Percentiles rank a stretch among this genome's conserved stretches.
These are phyloP conservation scores for Amia ocellicauda DNA, from an alignment of 2,113 vertebrate genomes.

Conservation along the genomic window DNA sequence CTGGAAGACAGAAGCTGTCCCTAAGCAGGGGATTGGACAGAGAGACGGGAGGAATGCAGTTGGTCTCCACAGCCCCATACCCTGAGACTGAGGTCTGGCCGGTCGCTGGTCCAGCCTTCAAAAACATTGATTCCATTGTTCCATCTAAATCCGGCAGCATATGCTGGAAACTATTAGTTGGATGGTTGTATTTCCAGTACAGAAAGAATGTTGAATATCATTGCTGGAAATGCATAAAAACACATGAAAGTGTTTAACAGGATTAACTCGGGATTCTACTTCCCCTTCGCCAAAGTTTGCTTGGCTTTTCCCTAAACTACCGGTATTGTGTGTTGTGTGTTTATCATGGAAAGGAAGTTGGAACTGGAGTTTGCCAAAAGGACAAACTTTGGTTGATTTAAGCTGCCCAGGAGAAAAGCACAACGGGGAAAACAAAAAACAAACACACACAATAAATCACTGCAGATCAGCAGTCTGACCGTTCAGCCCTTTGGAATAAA, in stretches of 20 bases:
- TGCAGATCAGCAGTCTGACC: too few species aligned
- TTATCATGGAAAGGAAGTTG: conserved; percentile 3
- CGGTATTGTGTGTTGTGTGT: neutral
- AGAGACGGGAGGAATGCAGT: neutral
- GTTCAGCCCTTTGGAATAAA: neutral
- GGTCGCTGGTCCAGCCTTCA: conserved; percentile 3
- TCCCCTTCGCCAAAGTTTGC: neutral
- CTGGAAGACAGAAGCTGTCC: neutral
- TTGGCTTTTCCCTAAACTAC: conserved; percentile 1
- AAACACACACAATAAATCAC: too few species aligned
- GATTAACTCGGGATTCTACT: neutral
- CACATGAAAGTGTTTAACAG: neutral
- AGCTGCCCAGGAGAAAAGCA: neutral
- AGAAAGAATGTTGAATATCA: neutral
- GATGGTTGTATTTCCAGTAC: neutral
- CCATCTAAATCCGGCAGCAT: neutral
- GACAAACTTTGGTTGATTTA: conserved; percentile 6
- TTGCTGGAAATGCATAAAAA: too few species aligned
- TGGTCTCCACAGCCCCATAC: neutral
- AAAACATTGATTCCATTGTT: conserved; percentile 11
- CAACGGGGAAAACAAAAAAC: too few species aligned
- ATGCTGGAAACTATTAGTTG: conserved; percentile 14
- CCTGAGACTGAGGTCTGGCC: too few species aligned
- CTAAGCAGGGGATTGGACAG: neutral
- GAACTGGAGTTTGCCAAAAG: conserved; percentile 3